These are phyloP conservation scores for Pristionchus japonicus DNA, from an alignment of 2,888 invertebrate species.

Conservation along the genomic window DNA sequence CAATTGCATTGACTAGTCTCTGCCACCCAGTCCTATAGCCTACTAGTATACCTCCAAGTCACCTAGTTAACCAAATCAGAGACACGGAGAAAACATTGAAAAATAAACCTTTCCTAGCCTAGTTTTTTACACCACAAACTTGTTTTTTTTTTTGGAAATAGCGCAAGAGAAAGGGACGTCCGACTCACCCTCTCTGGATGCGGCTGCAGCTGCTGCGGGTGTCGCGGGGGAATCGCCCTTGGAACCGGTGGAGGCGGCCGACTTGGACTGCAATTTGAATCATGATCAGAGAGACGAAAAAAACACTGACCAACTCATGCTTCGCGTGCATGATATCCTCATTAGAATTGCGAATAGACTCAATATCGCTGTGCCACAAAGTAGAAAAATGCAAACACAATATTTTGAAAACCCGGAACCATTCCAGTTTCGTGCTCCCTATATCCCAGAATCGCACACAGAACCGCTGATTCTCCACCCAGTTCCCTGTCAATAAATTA, in stretches of 20 bases:
- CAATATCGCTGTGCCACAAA: too few relatives aligned
- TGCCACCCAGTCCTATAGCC: neutral
- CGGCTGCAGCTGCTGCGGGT: neutral
- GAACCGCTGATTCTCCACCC: neutral
- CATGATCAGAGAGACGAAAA: too few relatives aligned
- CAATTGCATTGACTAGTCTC: neutral
- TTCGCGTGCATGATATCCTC: neutral
- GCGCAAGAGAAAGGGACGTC: neutral
- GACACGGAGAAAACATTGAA: too few relatives aligned
- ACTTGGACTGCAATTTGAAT: constrained; percentile 1
- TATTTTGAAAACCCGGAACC: neutral
- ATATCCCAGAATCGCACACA: neutral
- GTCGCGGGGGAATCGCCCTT: neutral
- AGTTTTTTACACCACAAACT: too few relatives aligned
- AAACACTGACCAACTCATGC: neutral
- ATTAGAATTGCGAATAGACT: neutral
- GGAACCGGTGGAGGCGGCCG: neutral
- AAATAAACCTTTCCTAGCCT: too few relatives aligned
- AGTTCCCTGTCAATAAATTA: neutral
- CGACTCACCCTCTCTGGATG: neutral
- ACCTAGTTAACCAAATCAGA: too few relatives aligned
- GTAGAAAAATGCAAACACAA: neutral
- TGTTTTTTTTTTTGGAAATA: too few relatives aligned
- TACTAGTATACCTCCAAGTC: neutral
- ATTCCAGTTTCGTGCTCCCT: neutral